Base-by-base conservation (phyloP, 2,888 invertebrate genomes). In the Spialia ferax region DNA sequence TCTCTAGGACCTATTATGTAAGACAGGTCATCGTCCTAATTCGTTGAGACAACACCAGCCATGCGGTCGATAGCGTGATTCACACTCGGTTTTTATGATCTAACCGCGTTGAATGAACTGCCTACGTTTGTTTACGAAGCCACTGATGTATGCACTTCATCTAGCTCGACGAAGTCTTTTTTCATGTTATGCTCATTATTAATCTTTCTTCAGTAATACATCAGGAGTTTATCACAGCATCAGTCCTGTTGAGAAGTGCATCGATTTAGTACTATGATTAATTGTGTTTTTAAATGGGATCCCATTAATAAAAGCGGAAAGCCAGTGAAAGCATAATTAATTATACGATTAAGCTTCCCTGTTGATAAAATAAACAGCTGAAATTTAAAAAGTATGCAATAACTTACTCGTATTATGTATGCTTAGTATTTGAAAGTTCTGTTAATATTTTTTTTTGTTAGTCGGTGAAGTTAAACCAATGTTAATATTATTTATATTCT, bases 1-100 rank as follows among this genome's bases (percentile, higher is more conserved):
- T 60, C 66, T 67, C 74, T 78, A 75, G 77, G 71, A 73, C 72
- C 75, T 74, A 80, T 87, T 86, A 86, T 83, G 87, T 79, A 88
- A 88, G 79, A 72, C 79, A 77, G 88, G 87, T 88, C 88, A 80
- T 78, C 77, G 88, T 73, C 87, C 88, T 77, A 88, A 85, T 89
- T 88, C 75, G 80, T 82, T 73, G 77, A 75, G 77, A 79, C 77
- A 79, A 75, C 66, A 67, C 29, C 45, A 29, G 63, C 69, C 68
- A 65, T 70, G 62, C n/a, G 56, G 67, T 29, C 63, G 71, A 66
- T 64, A 18, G 60, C 18, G 54, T 70, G 70, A 70, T 60, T 70
- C 70, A 70, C 60, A 54, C 45, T 20, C 22, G 20, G 52, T 61
- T 67, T 67, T 67, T 61, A 55, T 61, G 54, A 60, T 59, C 54